Evolutionary conservation across 2,888 invertebrate species (phyloP).

Genomic region (Cecidostiba fungosa): DNA sequence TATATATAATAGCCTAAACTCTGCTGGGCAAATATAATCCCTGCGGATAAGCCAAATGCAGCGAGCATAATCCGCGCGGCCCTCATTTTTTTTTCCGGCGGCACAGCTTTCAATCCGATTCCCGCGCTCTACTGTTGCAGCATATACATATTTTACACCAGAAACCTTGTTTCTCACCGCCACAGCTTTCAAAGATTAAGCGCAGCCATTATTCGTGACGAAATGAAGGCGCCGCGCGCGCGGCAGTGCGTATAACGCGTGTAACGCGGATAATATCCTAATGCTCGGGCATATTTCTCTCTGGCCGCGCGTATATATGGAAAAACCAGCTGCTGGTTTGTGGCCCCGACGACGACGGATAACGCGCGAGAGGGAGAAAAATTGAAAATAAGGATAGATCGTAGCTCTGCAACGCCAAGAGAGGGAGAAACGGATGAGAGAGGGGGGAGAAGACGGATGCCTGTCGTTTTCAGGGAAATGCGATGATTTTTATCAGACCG

Average conservation of each 20-base stretch:
- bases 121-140: no score
- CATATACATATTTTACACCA: no score
- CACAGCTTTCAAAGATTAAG: neutral
- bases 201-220: neutral
- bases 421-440: neutral
- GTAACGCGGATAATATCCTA: neutral
- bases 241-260: neutral
- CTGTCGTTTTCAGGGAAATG: conserved; percentile 32
- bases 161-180: neutral
- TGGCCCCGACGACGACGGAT: neutral
- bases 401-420: neutral
- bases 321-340: neutral
- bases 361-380: neutral
- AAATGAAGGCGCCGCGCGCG: neutral
- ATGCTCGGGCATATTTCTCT: neutral
- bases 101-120: no score
- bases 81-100: no score
- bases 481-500: conserved; percentile 31
- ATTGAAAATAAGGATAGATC: conserved; percentile 16
- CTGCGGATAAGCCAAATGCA: no score
- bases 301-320: neutral
- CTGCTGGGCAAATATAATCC: no score
- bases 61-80: no score
- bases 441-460: conserved; percentile 24
- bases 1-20: no score